Base-by-base conservation (phyloP, 1,140 invertebrate genomes). In the Mesaphorura yosii region DNA sequence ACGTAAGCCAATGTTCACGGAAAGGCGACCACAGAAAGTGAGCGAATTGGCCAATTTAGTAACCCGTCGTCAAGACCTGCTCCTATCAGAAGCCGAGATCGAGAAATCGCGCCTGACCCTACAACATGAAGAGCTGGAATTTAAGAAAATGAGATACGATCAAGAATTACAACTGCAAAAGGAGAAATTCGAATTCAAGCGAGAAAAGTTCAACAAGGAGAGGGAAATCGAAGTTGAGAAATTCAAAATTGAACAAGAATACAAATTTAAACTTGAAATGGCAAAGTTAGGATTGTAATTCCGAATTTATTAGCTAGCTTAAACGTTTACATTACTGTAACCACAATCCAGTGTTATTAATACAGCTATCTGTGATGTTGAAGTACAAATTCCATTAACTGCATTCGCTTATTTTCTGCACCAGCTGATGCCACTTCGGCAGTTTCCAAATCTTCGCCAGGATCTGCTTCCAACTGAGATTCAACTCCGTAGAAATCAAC, bases 241-340 rank as follows among this genome's bases (percentile, higher is more conserved):
- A 14, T 50, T 39, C 15, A 39, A 25, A 23, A 39, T 50, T 1
- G 48, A 50, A 23, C 31, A 38, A n/a, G 23, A 50, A 50, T 3
- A 10, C 14, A 38, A 40, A 38, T 1, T 39, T 3, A 20, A 50
- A 22, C 1, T 50, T 1, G 48, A 50, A n/a, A 15, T 39, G 2
- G 48, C 4, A 27, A 50, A 41, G 17, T 20, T 41, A 12, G 6
- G 17, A 41, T 37, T 12, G 17, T 37, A 41, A 10, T 10, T 10
- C 10, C 10, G n/a, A 41, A 41, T 41, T 41, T 10, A 41, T 15
- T 41, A 7, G 7, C n/a, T n/a, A n/a, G n/a, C n/a, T n/a, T n/a
- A n/a, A n/a, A n/a, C n/a, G n/a, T n/a, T n/a, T n/a, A n/a, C n/a
- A n/a, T n/a, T n/a, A n/a, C n/a, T n/a, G n/a, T n/a, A n/a, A n/a